phyloP scores from a whole-genome alignment of 1,140 invertebrate genomes.

The Pseudomyrmex flavicornis region DNA sequence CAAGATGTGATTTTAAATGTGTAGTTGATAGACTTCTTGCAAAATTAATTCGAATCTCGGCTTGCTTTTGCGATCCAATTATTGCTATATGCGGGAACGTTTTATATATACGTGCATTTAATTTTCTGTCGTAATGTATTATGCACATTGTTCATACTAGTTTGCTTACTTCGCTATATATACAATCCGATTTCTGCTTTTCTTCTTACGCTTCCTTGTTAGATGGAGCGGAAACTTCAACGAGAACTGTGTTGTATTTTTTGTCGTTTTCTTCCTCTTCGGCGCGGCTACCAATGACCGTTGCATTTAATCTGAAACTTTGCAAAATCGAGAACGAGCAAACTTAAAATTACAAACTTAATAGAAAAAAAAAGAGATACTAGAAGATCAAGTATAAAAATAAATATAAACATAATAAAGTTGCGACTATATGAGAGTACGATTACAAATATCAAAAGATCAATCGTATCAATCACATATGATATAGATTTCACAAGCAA shows the following conservation, averaged over 20 bases:
- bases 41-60: too few relatives aligned
- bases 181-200: slow-evolving; percentile 22
- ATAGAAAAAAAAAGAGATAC: neutral
- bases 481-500: neutral
- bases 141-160: slow-evolving; percentile 45
- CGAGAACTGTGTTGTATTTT: slow-evolving; percentile 48
- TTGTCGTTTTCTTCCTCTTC: slow-evolving; percentile 6
- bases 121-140: slow-evolving; percentile 49
- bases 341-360: slow-evolving; percentile 36
- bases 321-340: slow-evolving; percentile 1
- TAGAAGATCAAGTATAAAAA: neutral
- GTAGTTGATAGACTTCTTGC: too few relatives aligned
- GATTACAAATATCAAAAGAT: too few relatives aligned
- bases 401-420: too few relatives aligned
- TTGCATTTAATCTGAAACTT: slow-evolving; percentile 44
- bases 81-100: neutral
- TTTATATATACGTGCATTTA: slow-evolving; percentile 35
- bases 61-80: neutral
- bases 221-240: slow-evolving; percentile 42
- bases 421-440: too few relatives aligned
- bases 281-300: slow-evolving; percentile 9
- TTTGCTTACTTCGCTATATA: slow-evolving; percentile 33
- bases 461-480: too few relatives aligned
- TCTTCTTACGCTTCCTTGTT: neutral
- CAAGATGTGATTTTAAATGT: too few relatives aligned